Evolutionary conservation across 2,888 invertebrate genomes (phyloP).

Genomic region (Brachyopa scutellaris): DNA sequence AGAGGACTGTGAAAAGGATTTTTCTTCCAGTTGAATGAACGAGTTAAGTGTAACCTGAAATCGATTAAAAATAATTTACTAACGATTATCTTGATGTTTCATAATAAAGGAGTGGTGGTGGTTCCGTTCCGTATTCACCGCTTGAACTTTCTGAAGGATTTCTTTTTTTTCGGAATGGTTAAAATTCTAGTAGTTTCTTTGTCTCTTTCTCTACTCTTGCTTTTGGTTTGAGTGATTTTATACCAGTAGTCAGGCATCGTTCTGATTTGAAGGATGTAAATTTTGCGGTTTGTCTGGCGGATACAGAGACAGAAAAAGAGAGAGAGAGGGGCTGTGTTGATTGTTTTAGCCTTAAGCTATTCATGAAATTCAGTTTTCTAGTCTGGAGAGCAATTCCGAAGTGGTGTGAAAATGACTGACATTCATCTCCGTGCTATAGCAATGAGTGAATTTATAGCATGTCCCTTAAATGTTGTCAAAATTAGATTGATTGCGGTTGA

Average conservation of each 20-base stretch:
- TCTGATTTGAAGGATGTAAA: conserved; percentile 56
- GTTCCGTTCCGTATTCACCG: not conserved
- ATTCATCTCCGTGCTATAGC: conserved; percentile 27
- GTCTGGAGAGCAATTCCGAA: conserved; percentile 78
- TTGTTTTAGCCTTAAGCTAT: conserved; percentile 68
- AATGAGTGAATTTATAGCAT: not conserved
- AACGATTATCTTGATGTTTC: conserved; percentile 55
- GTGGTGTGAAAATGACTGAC: conserved; percentile 73
- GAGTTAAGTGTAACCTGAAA: conserved; percentile 68
- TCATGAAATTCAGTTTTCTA: conserved; percentile 77
- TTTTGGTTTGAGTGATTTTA: not conserved
- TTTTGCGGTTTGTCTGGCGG: conserved; percentile 43
- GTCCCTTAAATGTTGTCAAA: conserved; percentile 13
- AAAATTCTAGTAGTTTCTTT: conserved; percentile 15
- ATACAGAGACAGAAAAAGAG: not conserved
- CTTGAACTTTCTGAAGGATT: not conserved
- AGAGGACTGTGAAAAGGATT: conserved; percentile 37
- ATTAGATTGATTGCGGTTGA: conserved; percentile 12
- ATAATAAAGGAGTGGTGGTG: not conserved
- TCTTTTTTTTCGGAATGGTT: not conserved
- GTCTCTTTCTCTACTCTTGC: not conserved
- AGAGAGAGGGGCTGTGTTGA: conserved; percentile 27
- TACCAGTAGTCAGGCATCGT: conserved; percentile 27
- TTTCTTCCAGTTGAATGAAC: conserved; percentile 55
- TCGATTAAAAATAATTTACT: conserved; percentile 73